phyloP scores from a whole-genome alignment of 2,797 vertebrate genomes.

The Sebastes nivosus region DNA sequence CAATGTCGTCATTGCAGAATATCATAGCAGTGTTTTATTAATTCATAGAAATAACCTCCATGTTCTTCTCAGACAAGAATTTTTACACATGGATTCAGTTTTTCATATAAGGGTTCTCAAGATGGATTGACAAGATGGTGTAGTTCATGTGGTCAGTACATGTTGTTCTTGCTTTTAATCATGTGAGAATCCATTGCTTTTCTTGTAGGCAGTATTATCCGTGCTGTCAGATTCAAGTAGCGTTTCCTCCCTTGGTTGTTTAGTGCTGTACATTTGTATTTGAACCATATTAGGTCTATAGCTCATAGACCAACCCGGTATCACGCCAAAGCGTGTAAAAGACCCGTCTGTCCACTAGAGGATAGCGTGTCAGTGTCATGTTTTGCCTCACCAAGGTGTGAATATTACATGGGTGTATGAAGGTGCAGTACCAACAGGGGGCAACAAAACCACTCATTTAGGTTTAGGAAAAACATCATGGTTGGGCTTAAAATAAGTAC shows the following conservation, averaged over 20 bases:
- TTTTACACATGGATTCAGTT: neutral
- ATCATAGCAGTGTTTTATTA: neutral
- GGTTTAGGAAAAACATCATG: too few species aligned
- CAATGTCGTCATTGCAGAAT: neutral
- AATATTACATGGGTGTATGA: too few species aligned
- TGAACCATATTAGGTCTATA: neutral
- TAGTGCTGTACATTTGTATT: neutral
- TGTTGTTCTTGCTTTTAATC: neutral
- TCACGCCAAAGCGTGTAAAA: too few species aligned
- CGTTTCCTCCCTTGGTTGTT: neutral
- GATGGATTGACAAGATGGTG: neutral
- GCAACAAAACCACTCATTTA: too few species aligned
- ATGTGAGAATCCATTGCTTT: neutral
- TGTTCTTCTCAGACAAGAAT: neutral
- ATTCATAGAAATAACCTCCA: neutral
- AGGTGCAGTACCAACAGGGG: too few species aligned
- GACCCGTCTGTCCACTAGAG: too few species aligned
- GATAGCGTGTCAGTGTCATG: too few species aligned
- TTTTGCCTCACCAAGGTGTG: too few species aligned
- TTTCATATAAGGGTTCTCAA: neutral
- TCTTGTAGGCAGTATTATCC: neutral
- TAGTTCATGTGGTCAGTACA: neutral
- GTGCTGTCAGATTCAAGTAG: neutral
- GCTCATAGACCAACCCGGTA: too few species aligned
- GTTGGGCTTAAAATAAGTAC: too few species aligned